Conservation (phyloP, 2,113 vertebrate species). For the Cairina moschata region DNA sequence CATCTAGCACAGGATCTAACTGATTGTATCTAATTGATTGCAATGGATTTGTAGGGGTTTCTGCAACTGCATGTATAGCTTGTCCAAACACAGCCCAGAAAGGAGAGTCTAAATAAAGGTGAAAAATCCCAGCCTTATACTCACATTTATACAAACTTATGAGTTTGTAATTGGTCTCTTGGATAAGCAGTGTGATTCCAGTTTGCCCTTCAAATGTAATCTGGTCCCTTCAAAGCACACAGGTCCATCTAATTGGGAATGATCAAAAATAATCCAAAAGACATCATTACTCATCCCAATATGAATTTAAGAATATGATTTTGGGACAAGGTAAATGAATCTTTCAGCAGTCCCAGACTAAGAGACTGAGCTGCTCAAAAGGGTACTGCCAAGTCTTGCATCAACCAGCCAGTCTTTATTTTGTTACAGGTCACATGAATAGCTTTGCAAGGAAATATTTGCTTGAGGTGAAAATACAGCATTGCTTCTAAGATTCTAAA, state of each 20-base stretch:
- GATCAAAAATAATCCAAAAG: neutral
- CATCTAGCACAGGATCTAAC: neutral
- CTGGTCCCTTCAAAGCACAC: neutral
- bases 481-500: conserved; percentile 2
- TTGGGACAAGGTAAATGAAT: neutral
- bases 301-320: neutral
- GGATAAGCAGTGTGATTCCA: neutral
- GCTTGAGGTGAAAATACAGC: neutral
- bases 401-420: neutral
- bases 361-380: neutral
- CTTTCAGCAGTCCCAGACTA: neutral
- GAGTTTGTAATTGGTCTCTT: neutral
- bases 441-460: neutral
- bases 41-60: neutral
- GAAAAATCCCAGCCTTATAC: neutral
- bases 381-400: neutral
- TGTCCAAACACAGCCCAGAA: neutral
- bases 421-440: neutral
- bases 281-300: neutral
- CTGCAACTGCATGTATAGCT: neutral
- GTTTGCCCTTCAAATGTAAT: neutral
- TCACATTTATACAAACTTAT: neutral
- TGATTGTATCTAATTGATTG: neutral
- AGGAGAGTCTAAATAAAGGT: neutral
- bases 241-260: neutral